Conservation (phyloP, 2,888 invertebrate genomes). For the Junonia oenone region DNA sequence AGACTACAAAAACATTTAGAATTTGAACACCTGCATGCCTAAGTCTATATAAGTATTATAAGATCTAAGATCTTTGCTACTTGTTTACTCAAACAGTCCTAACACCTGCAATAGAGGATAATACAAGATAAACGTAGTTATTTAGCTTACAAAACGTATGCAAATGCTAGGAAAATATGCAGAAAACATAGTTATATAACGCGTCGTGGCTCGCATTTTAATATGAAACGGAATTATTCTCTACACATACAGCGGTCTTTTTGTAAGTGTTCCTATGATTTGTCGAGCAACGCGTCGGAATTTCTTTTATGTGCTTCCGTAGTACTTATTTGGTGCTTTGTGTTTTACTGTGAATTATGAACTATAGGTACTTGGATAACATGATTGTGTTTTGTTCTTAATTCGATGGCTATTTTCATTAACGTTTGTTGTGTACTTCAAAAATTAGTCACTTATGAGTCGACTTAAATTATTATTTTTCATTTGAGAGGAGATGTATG, state of each 20-base stretch:
- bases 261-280: slow-evolving; percentile 19
- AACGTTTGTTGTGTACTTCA: too few relatives aligned
- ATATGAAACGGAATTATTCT: slow-evolving; percentile 12
- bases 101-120: slow-evolving; percentile 9
- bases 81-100: background rate
- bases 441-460: too few relatives aligned
- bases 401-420: too few relatives aligned
- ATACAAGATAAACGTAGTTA: slow-evolving; percentile 1
- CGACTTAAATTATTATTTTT: too few relatives aligned
- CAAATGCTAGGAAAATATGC: slow-evolving; percentile 22
- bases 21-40: too few relatives aligned
- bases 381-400: too few relatives aligned
- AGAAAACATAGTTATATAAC: slow-evolving; percentile 29
- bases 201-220: slow-evolving; percentile 21
- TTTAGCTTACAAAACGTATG: slow-evolving; percentile 22
- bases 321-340: slow-evolving; percentile 3
- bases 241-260: slow-evolving; percentile 16
- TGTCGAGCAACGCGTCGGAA: slow-evolving; percentile 16
- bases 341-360: too few relatives aligned
- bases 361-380: too few relatives aligned
- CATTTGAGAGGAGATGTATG: too few relatives aligned
- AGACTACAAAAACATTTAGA: too few relatives aligned
- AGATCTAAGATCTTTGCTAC: background rate
- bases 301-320: slow-evolving; percentile 24
- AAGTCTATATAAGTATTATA: background rate